Base-by-base conservation (phyloP, 1,140 invertebrate species). In the Anastrepha ludens region DNA sequence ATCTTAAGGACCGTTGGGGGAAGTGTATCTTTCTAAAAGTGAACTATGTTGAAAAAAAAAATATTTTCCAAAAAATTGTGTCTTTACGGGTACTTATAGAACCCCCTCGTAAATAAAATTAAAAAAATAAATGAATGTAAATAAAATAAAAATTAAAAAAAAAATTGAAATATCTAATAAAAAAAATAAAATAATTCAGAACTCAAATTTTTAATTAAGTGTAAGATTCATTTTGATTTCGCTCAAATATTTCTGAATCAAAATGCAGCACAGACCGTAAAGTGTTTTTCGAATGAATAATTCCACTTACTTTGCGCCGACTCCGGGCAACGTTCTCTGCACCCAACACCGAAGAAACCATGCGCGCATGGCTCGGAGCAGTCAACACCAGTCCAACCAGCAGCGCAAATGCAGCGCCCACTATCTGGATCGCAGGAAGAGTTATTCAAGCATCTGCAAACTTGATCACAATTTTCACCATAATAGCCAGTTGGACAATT, bases 391-490 rank as follows among this genome's bases (percentile, higher is more conserved):
- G 95, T 95, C 96, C 96, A 98, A 74, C 98, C 98, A 55, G 97
- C 94, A 20, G 96, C 94, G 94, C 98, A 99, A 88, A 96, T 94
- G 92, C 98, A 99, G 88, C 94, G 94, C 47, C 98, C 98, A 17
- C 95, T 96, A 13, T 94, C 93, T 55, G 96, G 95, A 93, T 98
- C 96, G 94, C 98, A 99, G n/a, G 97, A 97, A 87, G 97, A 97
- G 92, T 97, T 97, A 93, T 97, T 96, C 89, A 95, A 94, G 94
- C 98, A 99, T 90, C 96, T 95, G 93, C 98, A 99, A 85, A 95
- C 94, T 90, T 95, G 94, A 88, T 95, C 94, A 94, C 98, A 99
- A 90, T 96, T 94, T 78, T 95, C 93, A 70, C 98, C 98, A 94
- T 96, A 98, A 90, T 93, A 95, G 78, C 98, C 98, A 78, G 93